Conservation (phyloP, 2,113 vertebrate species). For the Phylloscopus trochiloides region DNA sequence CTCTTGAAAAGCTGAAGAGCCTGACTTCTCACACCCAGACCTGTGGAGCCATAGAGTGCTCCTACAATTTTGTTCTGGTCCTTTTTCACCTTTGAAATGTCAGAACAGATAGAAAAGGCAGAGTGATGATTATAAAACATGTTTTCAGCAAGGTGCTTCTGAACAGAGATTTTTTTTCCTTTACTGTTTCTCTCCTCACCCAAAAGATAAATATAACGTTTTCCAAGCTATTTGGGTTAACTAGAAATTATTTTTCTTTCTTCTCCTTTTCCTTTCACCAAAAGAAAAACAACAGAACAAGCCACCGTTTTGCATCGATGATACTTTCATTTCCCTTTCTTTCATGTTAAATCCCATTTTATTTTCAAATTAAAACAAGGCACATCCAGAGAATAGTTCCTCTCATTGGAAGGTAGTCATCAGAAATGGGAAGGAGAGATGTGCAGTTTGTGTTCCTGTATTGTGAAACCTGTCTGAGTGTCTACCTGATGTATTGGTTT, state of each 20-base stretch:
- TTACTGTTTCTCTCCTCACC: background rate
- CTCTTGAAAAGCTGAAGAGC: background rate
- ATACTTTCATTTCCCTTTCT: background rate
- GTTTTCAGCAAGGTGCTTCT: background rate
- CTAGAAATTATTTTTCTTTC: background rate
- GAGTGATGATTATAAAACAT: background rate
- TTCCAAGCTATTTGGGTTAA: background rate
- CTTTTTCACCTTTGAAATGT: background rate
- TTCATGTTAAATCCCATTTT: background rate
- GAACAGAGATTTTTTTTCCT: background rate
- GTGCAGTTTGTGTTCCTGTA: background rate
- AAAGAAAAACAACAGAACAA: background rate
- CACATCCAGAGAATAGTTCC: background rate
- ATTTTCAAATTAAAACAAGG: background rate
- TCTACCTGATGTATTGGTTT: background rate
- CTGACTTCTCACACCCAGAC: background rate
- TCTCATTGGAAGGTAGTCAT: background rate
- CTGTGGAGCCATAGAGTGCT: background rate
- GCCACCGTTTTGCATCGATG: rapidly evolving
- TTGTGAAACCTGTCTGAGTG: background rate
- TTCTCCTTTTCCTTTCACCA: background rate
- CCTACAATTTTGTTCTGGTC: background rate
- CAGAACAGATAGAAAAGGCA: background rate
- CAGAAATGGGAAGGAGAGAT: background rate
- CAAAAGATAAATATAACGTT: background rate